phyloP scores from a whole-genome alignment of 2,113 vertebrate species.

The Stigmatopora argus region DNA sequence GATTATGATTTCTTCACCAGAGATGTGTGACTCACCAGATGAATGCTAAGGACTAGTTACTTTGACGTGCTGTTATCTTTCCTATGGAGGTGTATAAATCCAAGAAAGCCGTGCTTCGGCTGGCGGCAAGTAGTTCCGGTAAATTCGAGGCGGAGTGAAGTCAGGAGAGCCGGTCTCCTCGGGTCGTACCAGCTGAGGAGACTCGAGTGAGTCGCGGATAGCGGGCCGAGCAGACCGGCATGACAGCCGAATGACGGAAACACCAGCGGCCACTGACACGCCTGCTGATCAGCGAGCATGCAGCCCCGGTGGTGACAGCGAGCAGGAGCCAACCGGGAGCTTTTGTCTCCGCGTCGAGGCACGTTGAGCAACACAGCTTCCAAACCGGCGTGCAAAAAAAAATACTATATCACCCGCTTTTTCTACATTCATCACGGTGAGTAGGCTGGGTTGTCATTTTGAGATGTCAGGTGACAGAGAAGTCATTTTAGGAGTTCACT shows the following conservation, averaged over 20 bases:
- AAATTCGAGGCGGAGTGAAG: constrained; percentile 48
- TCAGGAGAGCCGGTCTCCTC: constrained; percentile 44
- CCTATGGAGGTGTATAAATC: constrained; percentile 61
- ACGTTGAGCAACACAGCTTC: constrained; percentile 34
- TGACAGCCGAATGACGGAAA: constrained; percentile 48
- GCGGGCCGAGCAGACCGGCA: constrained; percentile 39
- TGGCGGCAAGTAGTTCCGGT: constrained; percentile 74
- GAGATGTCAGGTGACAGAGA: constrained; percentile 20
- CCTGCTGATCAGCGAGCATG: constrained; percentile 27
- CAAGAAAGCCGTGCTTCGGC: constrained; percentile 64
- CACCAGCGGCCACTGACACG: constrained; percentile 44
- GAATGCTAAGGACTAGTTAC: constrained; percentile 53
- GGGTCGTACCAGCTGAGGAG: constrained; percentile 33
- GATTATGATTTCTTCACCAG: not conserved
- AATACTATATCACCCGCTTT: constrained; percentile 28
- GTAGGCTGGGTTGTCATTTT: constrained; percentile 31
- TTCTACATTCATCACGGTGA: constrained; percentile 48
- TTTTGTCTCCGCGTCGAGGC: constrained; percentile 48
- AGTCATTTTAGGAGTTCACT: not conserved
- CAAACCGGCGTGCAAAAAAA: constrained; percentile 20
- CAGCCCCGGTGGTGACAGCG: constrained; percentile 30
- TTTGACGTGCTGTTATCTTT: constrained; percentile 50
- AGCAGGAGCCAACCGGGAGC: constrained; percentile 23
- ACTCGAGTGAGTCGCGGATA: constrained; percentile 20
- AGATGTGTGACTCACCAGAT: not conserved